Conservation (phyloP, 2,797 vertebrate species). For the Pipistrellus nathusii region DNA sequence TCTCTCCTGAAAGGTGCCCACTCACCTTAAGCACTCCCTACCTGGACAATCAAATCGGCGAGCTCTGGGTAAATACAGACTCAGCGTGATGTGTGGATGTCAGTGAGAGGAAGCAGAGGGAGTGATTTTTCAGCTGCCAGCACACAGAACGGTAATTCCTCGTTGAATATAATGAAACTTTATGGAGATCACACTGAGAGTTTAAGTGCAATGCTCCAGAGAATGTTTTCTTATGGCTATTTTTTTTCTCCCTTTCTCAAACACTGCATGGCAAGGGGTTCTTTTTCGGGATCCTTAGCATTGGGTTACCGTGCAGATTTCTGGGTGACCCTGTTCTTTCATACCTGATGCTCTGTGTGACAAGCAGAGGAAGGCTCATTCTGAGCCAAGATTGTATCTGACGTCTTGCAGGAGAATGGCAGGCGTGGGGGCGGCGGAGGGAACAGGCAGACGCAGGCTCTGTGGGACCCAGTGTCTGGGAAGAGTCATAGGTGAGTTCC, state of each 20-base stretch:
- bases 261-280: conserved; percentile 45
- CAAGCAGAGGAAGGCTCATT: neutral
- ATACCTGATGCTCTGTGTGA: conserved; percentile 19
- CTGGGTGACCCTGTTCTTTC: conserved; percentile 2
- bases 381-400: conserved; percentile 45
- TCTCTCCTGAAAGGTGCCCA: conserved; percentile 57
- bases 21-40: conserved; percentile 40
- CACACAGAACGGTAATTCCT: conserved; percentile 57
- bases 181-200: conserved; percentile 5
- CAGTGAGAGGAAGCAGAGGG: conserved; percentile 30
- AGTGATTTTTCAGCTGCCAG: conserved; percentile 46
- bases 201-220: conserved; percentile 25
- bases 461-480: neutral
- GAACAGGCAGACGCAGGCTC: neutral
- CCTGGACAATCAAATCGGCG: neutral
- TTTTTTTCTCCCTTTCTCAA: conserved; percentile 43
- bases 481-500: conserved; percentile 34
- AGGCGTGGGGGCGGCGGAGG: neutral
- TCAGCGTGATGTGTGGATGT: neutral
- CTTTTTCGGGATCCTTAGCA: conserved; percentile 37
- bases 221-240: conserved; percentile 40
- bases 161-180: conserved; percentile 43
- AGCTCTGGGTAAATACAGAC: neutral
- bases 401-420: conserved; percentile 27
- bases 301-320: conserved; percentile 23